Conservation (phyloP, 2,113 vertebrate genomes). For the Antigone vipio region DNA sequence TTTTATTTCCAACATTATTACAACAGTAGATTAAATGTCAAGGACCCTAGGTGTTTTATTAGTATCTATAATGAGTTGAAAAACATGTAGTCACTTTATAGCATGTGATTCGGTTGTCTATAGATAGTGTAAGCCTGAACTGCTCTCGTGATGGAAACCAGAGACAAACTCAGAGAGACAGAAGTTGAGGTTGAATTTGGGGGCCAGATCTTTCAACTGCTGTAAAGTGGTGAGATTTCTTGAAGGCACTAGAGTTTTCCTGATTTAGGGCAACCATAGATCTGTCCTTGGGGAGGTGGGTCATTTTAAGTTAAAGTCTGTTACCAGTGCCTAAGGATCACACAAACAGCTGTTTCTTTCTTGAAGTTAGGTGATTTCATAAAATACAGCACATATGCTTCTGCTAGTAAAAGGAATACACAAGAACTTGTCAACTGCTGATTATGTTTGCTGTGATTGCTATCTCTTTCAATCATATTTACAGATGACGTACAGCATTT, state of each 20-base stretch:
- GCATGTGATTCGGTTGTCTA: not conserved
- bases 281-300: not conserved
- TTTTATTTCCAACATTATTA: conserved; percentile 17
- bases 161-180: not conserved
- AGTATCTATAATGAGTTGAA: not conserved
- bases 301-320: not conserved
- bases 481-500: not conserved
- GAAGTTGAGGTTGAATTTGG: not conserved
- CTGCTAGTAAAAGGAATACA: not conserved
- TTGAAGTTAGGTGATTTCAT: not conserved
- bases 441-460: not conserved
- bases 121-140: not conserved
- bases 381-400: not conserved
- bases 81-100: not conserved
- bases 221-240: not conserved
- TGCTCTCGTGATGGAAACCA: not conserved
- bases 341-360: not conserved
- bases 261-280: not conserved
- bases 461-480: not conserved
- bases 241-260: not conserved
- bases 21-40: conserved; percentile 14
- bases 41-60: not conserved
- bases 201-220: not conserved
- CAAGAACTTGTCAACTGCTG: not conserved
- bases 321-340: not conserved